Percentiles rank a stretch among this genome's conserved stretches.
Evolutionary conservation across 2,113 vertebrate genomes (phyloP).

Genomic region (Perca fluviatilis): DNA sequence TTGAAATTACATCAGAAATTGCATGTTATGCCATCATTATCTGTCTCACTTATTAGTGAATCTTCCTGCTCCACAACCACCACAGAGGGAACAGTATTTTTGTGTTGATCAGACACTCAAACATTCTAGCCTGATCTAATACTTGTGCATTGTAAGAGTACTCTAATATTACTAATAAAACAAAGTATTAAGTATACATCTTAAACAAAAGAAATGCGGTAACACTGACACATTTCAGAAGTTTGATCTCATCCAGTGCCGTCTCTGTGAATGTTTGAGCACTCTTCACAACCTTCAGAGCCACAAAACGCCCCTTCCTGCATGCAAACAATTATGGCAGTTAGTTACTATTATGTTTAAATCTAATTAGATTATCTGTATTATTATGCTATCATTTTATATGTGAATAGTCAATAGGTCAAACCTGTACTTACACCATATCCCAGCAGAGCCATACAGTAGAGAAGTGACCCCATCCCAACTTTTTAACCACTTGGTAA

Average conservation of each 20-base stretch:
- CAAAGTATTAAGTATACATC: not conserved
- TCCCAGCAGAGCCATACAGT: conserved; percentile 85
- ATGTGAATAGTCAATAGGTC: not conserved
- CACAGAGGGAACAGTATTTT: not conserved
- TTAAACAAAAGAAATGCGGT: not conserved
- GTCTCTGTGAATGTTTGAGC: conserved; percentile 90
- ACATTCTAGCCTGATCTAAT: not conserved
- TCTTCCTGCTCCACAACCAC: not conserved
- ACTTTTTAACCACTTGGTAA: conserved; percentile 82
- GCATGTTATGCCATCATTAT: not conserved
- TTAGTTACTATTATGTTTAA: conserved; percentile 7
- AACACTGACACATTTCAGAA: conserved; percentile 86
- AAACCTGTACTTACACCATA: conserved; percentile 73
- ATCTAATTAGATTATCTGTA: not conserved
- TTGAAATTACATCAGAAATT: not conserved
- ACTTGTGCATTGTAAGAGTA: not conserved
- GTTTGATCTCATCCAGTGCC: conserved; percentile 91
- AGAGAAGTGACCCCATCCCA: conserved; percentile 85
- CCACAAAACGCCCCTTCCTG: conserved; percentile 80
- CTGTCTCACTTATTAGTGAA: not conserved
- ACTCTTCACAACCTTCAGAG: conserved; percentile 93
- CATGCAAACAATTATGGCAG: conserved; percentile 34
- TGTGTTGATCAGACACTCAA: not conserved
- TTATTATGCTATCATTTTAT: not conserved
- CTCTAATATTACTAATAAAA: not conserved